These are phyloP conservation scores for Danionella dracula DNA, from an alignment of 2,797 vertebrate genomes.

Conservation along the genomic window DNA sequence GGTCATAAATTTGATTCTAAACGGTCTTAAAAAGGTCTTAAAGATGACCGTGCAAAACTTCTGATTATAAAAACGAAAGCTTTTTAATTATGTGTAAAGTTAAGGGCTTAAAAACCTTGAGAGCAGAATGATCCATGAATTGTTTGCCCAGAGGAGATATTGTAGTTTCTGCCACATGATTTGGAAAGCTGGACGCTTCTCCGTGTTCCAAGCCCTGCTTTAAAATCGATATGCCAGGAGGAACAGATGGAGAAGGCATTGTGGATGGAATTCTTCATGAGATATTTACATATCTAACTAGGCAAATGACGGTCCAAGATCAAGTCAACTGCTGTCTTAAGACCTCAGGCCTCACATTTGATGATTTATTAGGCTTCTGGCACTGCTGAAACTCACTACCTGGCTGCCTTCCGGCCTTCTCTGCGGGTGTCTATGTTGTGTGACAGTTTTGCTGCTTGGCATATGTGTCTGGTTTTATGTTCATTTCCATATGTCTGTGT, in stretches of 20 bases:
- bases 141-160: not conserved
- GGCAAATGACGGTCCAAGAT: constrained; percentile 26
- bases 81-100: no score
- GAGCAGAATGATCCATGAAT: no score
- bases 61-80: no score
- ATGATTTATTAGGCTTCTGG: constrained; percentile 39
- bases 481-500: constrained; percentile 13
- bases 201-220: constrained; percentile 5
- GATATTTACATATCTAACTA: constrained; percentile 47
- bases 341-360: constrained; percentile 10
- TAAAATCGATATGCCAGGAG: constrained; percentile 42
- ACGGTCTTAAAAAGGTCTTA: no score
- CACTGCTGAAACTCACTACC: constrained; percentile 14
- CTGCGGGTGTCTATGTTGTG: constrained; percentile 1
- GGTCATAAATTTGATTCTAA: no score
- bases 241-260: constrained; percentile 42
- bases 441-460: constrained; percentile 2
- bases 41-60: no score
- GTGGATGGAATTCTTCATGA: constrained; percentile 38
- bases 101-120: not conserved
- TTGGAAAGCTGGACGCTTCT: not conserved
- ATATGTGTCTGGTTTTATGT: constrained; percentile 11
- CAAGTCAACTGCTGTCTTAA: constrained; percentile 35
- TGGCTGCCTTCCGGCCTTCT: constrained; percentile 27
- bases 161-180: constrained; percentile 27